Evolutionary conservation across 23 tunicate genomes (phyloP).

Genomic region (Ciona savignyi): DNA sequence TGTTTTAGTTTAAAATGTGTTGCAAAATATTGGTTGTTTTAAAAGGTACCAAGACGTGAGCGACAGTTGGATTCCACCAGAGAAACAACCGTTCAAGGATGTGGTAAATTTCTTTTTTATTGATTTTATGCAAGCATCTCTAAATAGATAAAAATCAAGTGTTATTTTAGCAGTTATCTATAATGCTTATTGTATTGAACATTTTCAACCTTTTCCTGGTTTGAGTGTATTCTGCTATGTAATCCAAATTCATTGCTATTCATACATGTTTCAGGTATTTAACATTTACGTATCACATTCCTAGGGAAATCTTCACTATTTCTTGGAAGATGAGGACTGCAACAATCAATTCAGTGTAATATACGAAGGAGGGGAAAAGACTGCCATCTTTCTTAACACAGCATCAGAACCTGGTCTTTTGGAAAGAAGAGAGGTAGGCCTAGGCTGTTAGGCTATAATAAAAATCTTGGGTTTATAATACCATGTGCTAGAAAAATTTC

Average conservation of each 20-base stretch:
- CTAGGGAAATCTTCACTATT: slow-evolving; percentile 82
- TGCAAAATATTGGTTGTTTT: neutral
- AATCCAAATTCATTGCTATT: too few relatives aligned
- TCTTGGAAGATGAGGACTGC: slow-evolving; percentile 81
- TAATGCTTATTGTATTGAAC: too few relatives aligned
- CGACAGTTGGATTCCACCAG: slow-evolving; percentile 42
- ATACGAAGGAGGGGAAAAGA: slow-evolving; percentile 82
- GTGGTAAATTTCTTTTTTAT: too few relatives aligned
- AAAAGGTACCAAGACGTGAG: slow-evolving; percentile 28
- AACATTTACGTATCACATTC: neutral
- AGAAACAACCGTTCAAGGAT: slow-evolving; percentile 54
- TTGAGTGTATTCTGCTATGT: neutral
- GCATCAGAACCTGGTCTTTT: slow-evolving; percentile 45
- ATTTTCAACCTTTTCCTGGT: too few relatives aligned
- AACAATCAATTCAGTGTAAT: slow-evolving; percentile 89
- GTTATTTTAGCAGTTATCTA: too few relatives aligned
- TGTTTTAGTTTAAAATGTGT: slow-evolving; percentile 3
- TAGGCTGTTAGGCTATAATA: too few relatives aligned
- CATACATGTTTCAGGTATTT: neutral
- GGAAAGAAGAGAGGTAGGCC: slow-evolving; percentile 63
- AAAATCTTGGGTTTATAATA: too few relatives aligned
- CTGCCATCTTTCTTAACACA: slow-evolving; percentile 72
- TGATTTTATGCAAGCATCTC: too few relatives aligned
- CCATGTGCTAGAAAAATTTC: too few relatives aligned
- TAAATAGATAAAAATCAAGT: too few relatives aligned